Conservation (phyloP, 2,113 vertebrate genomes). For the Prionailurus viverrinus region DNA sequence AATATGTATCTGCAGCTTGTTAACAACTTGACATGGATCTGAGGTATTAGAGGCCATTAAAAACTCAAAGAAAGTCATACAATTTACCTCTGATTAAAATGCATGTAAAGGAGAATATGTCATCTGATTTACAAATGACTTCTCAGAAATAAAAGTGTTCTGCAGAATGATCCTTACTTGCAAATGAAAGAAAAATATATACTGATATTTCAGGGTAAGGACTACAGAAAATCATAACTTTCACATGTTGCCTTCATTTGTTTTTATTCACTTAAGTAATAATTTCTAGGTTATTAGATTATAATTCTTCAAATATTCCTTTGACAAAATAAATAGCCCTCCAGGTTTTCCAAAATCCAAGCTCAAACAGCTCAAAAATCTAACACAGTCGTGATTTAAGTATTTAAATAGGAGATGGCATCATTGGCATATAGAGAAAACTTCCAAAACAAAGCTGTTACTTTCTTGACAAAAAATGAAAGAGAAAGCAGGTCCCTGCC, state of each 20-base stretch:
- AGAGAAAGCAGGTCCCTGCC: background rate
- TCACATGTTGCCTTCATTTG: background rate
- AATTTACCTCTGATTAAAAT: background rate
- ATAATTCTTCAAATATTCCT: background rate
- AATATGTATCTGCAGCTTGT: background rate
- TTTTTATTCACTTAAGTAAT: background rate
- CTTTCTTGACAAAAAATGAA: background rate
- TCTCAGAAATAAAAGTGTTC: background rate
- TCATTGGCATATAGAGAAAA: background rate
- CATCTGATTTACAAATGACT: background rate
- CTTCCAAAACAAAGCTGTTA: background rate
- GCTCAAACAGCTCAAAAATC: background rate
- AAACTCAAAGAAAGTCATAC: background rate
- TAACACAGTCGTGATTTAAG: background rate
- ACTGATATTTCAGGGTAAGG: background rate
- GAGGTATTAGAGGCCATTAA: background rate
- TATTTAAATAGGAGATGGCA: background rate
- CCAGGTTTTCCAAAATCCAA: background rate
- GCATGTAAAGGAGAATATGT: background rate
- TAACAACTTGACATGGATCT: background rate
- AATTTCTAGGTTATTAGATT: background rate
- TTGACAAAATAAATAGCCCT: background rate
- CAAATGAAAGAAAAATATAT: slow-evolving; percentile 25
- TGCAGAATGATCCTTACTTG: background rate
- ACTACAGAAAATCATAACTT: background rate